Evolutionary conservation across 2,888 invertebrate species (phyloP), one percentile per base, ranked within the genome.

Genomic region (Mactromeris polynyma): DNA sequence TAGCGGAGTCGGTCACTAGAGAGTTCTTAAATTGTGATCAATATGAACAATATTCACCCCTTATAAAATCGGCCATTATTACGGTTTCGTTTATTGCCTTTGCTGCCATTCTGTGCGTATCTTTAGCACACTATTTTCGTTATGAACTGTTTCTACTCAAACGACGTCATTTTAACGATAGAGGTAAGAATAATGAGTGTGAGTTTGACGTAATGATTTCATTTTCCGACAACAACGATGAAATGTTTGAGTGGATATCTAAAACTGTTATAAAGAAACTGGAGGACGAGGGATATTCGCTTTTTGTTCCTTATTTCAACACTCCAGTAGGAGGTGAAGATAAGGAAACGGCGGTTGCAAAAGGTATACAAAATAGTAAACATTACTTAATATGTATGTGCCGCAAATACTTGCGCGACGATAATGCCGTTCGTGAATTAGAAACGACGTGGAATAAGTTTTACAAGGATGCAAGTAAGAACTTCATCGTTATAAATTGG

Each of bases 141-240:
- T 85, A 85, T 36, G 85, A 85, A 40, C 51, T 85, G 6, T n/a
- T 79, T 36, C 58, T 85, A 21, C 21, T 85, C 21, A 64, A 79
- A 64, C 54, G 85, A 11, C 51, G 40, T 40, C 54, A 40, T 38
- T n/a, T 79, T 19, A 38, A 85, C 21, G 21, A 36, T 11, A 85
- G 19, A 54, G 54, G 3, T 33, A 54, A 54, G 19, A 0, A 1
- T 31, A 33, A 36, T 21, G 54, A 81, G 3, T 54, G n/a, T 36
- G 54, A 81, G 36, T 81, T 33, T 58, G 81, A 81, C 54, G 81
- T 42, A 33, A 36, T 81, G 33, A n/a, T 81, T 33, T 46, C 81
- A 36, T 54, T 81, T 58, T 31, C 81, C 14, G 36, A 36, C 31
- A 33, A 81, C 36, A 81, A 81, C 46, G 19, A 31, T 1, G 36